A percentile compares a stretch with the other conserved stretches of the same genome.
Conservation (phyloP, 2,888 invertebrate genomes). For the Metallyticus violacea region DNA sequence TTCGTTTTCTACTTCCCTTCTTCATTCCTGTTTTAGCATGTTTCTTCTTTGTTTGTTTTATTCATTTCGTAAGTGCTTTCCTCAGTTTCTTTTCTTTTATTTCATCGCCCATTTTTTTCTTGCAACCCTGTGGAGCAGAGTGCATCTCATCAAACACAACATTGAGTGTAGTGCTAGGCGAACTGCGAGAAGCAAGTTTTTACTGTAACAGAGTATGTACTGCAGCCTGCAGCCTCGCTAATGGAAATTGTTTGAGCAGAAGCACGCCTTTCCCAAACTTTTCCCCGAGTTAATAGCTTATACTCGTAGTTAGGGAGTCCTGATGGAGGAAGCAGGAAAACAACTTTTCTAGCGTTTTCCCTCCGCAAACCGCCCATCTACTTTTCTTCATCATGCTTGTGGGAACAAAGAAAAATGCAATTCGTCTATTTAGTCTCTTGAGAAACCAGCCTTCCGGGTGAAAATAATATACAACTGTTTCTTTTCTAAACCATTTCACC, state of each 20-base stretch:
- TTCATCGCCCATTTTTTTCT: too few relatives aligned
- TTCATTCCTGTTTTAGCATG: too few relatives aligned
- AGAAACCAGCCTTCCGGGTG: too few relatives aligned
- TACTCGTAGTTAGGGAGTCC: not conserved
- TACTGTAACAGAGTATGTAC: not conserved
- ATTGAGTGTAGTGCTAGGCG: too few relatives aligned
- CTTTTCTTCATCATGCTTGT: slow-evolving; percentile 22
- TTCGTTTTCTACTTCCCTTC: too few relatives aligned
- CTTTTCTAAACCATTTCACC: too few relatives aligned
- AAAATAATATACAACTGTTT: too few relatives aligned
- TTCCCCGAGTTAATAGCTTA: slow-evolving; percentile 27
- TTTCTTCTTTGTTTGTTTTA: too few relatives aligned
- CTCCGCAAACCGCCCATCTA: not conserved
- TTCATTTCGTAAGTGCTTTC: too few relatives aligned
- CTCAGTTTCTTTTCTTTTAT: too few relatives aligned
- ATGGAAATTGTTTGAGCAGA: slow-evolving; percentile 31
- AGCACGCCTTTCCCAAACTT: slow-evolving; percentile 26
- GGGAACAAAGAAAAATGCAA: slow-evolving; percentile 24
- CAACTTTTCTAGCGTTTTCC: slow-evolving; percentile 17
- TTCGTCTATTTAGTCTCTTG: slow-evolving; percentile 14
- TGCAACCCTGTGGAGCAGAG: too few relatives aligned
- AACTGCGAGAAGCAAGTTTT: not conserved
- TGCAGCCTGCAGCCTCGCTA: slow-evolving; percentile 10
- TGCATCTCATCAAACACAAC: too few relatives aligned
- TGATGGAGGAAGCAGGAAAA: slow-evolving; percentile 16